A percentile compares a stretch with the other conserved stretches of the same genome.
These are phyloP conservation scores for Drepana arcuata DNA, from an alignment of 1,140 invertebrate genomes.

Conservation along the genomic window DNA sequence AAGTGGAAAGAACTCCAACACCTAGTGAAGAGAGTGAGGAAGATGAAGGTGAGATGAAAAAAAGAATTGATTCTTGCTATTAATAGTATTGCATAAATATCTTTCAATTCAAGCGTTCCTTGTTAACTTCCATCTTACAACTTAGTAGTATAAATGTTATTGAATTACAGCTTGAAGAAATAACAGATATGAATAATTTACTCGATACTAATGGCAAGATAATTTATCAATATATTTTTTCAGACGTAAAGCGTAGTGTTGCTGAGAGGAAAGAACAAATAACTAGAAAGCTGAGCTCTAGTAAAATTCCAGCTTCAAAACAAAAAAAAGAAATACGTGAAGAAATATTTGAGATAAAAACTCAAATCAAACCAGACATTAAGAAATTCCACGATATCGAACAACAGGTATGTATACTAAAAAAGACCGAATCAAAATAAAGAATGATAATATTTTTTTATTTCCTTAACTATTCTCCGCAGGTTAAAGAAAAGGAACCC, in stretches of 20 bases:
- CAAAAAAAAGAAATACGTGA: conserved; percentile 79
- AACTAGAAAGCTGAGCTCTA: conserved; percentile 78
- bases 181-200: too few species aligned
- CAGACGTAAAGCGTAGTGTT: conserved; percentile 76
- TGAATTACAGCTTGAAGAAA: too few species aligned
- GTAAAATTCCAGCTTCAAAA: conserved; percentile 77
- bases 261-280: conserved; percentile 80
- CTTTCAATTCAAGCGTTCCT: too few species aligned
- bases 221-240: conserved; percentile 9
- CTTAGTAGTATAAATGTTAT: too few species aligned
- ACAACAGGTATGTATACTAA: conserved; percentile 36
- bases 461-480: not conserved
- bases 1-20: conserved; percentile 64
- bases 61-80: conserved; percentile 2
- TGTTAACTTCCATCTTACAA: too few species aligned
- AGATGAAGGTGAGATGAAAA: conserved; percentile 58
- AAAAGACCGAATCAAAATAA: not conserved
- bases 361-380: conserved; percentile 74
- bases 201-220: too few species aligned
- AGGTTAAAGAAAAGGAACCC: conserved; percentile 47
- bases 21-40: conserved; percentile 76
- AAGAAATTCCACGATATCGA: conserved; percentile 69
- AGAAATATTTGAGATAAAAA: conserved; percentile 79
- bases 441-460: conserved; percentile 1
- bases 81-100: not conserved